These are phyloP conservation scores for Brachypalpus laphriformis DNA, from an alignment of 2,888 invertebrate genomes.

Conservation along the genomic window DNA sequence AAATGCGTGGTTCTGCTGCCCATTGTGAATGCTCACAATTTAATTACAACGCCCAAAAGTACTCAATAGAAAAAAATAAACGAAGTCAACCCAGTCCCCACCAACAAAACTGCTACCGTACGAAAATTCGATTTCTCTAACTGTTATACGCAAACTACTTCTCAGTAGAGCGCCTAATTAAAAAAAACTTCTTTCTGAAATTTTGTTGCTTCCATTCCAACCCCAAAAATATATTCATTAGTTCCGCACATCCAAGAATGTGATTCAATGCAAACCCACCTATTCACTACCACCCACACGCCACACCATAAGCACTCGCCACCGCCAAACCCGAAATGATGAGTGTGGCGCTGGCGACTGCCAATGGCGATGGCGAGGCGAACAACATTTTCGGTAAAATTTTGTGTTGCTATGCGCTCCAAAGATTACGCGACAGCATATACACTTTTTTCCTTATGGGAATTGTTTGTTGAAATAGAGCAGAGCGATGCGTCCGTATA, in stretches of 20 bases:
- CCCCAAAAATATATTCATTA: not conserved
- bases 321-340: conserved; percentile 53
- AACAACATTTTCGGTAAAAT: conserved; percentile 61
- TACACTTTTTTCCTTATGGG: conserved; percentile 58
- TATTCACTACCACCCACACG: not conserved
- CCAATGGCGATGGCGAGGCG: conserved; percentile 27
- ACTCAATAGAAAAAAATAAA: not conserved
- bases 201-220: no score
- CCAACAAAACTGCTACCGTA: no score
- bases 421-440: conserved; percentile 69
- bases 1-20: no score
- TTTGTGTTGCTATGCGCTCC: conserved; percentile 72
- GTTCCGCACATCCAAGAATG: conserved; percentile 1
- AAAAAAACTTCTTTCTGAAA: not conserved
- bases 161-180: no score
- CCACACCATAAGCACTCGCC: conserved; percentile 11
- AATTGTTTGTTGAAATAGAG: conserved; percentile 59
- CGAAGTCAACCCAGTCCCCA: not conserved
- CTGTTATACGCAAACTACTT: not conserved
- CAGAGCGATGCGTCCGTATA: conserved; percentile 51
- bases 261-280: not conserved
- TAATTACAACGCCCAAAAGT: not conserved
- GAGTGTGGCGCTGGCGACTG: conserved; percentile 56
- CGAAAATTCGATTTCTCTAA: not conserved
- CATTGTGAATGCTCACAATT: conserved; percentile 5